These are phyloP conservation scores for Nanorana parkeri DNA, from an alignment of 2,113 vertebrate species.

Conservation along the genomic window DNA sequence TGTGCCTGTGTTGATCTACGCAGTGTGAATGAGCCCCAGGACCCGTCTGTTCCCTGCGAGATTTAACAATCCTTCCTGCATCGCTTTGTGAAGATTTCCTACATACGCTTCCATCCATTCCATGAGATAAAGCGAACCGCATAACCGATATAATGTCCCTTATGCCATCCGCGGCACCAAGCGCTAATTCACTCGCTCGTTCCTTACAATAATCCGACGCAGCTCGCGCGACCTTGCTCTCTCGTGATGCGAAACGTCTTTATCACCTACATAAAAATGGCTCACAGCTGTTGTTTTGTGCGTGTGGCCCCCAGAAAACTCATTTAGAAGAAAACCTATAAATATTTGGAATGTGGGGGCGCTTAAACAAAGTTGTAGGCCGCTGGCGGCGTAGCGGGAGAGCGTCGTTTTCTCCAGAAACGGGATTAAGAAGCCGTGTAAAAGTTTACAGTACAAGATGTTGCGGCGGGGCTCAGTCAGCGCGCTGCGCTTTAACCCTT, in stretches of 20 bases:
- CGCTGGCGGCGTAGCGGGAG: neutral
- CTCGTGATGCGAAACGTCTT: slow-evolving; percentile 30
- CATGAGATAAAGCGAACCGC: too few relatives aligned
- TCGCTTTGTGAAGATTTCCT: too few relatives aligned
- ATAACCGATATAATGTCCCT: too few relatives aligned
- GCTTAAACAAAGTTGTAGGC: slow-evolving; percentile 38
- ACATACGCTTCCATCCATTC: too few relatives aligned
- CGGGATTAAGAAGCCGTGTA: slow-evolving; percentile 48
- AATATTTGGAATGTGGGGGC: slow-evolving; percentile 40
- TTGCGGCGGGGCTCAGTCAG: neutral
- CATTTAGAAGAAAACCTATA: slow-evolving; percentile 32
- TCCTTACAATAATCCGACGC: slow-evolving; percentile 10
- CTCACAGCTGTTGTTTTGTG: slow-evolving; percentile 20
- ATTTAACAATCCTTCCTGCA: too few relatives aligned
- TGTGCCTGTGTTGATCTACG: too few relatives aligned
- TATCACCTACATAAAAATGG: slow-evolving; percentile 36
- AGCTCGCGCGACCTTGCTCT: slow-evolving; percentile 13
- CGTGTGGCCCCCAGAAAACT: slow-evolving; percentile 44
- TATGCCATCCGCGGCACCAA: neutral
- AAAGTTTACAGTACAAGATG: slow-evolving; percentile 43
- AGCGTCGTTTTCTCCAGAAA: too few relatives aligned
- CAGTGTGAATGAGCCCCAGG: too few relatives aligned
- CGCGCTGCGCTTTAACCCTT: too few relatives aligned
- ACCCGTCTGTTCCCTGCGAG: too few relatives aligned
- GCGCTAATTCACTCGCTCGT: neutral